Evolutionary conservation across 2,113 vertebrate genomes (phyloP).

Genomic region (human (Homo sapiens)): DNA sequence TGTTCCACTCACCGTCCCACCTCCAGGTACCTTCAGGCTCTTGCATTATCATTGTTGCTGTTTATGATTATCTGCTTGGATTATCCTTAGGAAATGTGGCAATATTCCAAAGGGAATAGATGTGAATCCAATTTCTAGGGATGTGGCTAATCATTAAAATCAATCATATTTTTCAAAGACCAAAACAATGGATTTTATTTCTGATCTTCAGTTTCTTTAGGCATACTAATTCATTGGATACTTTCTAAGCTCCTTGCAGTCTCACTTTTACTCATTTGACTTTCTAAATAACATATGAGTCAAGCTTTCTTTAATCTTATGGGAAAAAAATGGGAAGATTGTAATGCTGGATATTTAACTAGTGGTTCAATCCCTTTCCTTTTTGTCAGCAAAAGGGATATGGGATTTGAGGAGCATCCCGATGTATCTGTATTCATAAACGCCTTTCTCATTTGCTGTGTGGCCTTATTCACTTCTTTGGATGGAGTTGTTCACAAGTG

Average conservation of each 20-base stretch:
- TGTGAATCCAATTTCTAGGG: background rate
- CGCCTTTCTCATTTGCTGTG: background rate
- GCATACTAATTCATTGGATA: background rate
- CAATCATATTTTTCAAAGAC: background rate
- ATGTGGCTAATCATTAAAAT: background rate
- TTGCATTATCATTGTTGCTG: slow-evolving; percentile 67
- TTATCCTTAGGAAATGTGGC: background rate
- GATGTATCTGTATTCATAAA: background rate
- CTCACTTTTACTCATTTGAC: background rate
- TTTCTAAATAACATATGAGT: background rate
- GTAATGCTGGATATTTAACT: background rate
- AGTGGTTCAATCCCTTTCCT: background rate
- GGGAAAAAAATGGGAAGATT: background rate
- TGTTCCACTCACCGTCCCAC: slow-evolving; percentile 68
- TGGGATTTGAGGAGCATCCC: background rate
- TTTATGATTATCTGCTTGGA: slow-evolving; percentile 41
- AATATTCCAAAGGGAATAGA: background rate
- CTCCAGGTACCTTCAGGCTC: slow-evolving; percentile 61
- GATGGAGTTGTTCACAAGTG: too few species aligned
- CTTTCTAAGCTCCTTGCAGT: background rate
- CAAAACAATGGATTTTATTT: background rate
- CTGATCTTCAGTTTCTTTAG: background rate
- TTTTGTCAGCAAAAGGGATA: background rate
- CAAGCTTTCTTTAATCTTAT: background rate
- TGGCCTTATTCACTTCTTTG: background rate